Base-by-base conservation (phyloP, 2,113 vertebrate genomes). In the Leptocoma aspasia region DNA sequence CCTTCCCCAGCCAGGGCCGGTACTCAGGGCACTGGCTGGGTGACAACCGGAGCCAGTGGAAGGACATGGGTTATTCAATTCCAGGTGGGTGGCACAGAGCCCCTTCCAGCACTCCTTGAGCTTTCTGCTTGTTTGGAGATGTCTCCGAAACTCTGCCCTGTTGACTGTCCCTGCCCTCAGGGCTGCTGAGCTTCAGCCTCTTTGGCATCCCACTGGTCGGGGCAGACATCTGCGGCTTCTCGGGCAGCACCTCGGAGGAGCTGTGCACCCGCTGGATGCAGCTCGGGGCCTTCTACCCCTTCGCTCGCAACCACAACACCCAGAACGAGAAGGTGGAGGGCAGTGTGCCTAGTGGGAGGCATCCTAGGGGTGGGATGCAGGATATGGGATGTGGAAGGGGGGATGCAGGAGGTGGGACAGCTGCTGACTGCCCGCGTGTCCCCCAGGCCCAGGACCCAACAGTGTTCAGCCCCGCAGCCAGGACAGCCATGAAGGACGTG, bases 21-120 rank as follows among this genome's bases (percentile, higher is more conserved):
- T 99, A 98, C 94, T 99, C 99, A 0, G 99, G 99, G 16, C 99
- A 99, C 97, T 99, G 99, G 99, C 97, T 99, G 75, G 99, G 99
- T 8, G 99, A 99, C 97, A 99, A 99, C 97, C 93, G 85, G 64
- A 99, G 98, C 84, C 97, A 97, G 66, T 99, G 99, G 99, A 99
- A 98, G 92, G 99, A 99, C 91, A 96, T 99, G 92, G 96, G 96
- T 76, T 98, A 97, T 41, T 99, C 99, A 23, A 98, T 99, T 75
- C 95, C 98, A 97, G 98, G 98, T 98, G 53, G 44, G 96, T 83
- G 64, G 3, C 45, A 70, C 47, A 41, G 50, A 19, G 3, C 9
- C 17, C 7, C 23, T 2, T 0, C 17, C 26, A 56, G 47, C 37
- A 11, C 37, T n/a, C 39, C 14, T 15, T 31, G 5, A 79, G 80